A percentile compares a stretch with the other conserved stretches of the same genome.
Evolutionary conservation across 2,888 invertebrate species (phyloP).

Genomic region (Eupithecia dodoneata): DNA sequence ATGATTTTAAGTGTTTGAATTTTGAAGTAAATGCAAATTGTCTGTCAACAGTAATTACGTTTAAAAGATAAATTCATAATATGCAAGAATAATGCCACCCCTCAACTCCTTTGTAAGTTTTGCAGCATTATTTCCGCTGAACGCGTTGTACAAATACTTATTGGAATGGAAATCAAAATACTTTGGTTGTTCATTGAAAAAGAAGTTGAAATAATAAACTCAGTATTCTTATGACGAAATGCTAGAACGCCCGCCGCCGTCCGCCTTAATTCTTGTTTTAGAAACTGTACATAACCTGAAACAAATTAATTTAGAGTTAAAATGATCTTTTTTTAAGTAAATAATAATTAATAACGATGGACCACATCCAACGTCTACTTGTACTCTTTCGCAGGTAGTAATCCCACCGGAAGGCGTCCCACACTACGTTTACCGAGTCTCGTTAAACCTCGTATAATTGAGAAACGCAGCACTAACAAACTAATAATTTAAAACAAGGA

Average conservation of each 20-base stretch:
- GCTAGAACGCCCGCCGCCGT: not conserved
- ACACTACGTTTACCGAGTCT: too few species aligned
- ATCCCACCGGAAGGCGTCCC: too few species aligned
- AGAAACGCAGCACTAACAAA: not conserved
- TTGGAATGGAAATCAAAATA: not conserved
- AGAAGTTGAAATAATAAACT: not conserved
- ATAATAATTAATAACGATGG: too few species aligned
- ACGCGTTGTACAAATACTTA: too few species aligned
- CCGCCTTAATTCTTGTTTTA: too few species aligned
- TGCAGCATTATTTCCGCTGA: too few species aligned
- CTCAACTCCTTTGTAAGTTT: too few species aligned
- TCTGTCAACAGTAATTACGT: not conserved
- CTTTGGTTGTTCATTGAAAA: not conserved
- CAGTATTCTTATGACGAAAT: not conserved
- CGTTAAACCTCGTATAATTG: not conserved
- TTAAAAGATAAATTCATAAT: not conserved
- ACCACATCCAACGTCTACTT: too few species aligned
- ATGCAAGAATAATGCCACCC: too few species aligned
- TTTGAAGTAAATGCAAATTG: slow-evolving; percentile 5
- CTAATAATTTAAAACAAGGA: not conserved
- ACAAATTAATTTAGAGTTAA: too few species aligned
- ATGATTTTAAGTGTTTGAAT: slow-evolving; percentile 10
- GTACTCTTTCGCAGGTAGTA: too few species aligned
- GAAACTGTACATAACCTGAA: too few species aligned
- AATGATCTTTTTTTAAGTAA: not conserved